Percentiles rank a stretch among this genome's conserved stretches.
phyloP scores from a whole-genome alignment of 2,888 invertebrate species.

The Noctua janthe region DNA sequence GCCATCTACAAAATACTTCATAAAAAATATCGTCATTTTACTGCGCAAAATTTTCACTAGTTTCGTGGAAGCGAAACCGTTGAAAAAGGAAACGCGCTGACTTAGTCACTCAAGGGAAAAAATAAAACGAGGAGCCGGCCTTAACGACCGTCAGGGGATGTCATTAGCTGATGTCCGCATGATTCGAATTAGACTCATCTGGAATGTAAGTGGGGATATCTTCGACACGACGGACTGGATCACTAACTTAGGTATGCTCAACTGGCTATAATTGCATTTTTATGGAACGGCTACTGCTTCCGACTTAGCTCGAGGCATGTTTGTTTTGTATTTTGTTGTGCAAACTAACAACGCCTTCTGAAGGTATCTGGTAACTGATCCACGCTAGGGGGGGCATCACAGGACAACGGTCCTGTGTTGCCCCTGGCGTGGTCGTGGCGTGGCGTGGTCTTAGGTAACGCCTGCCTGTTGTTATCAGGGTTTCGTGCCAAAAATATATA shows the following conservation, averaged over 20 bases:
- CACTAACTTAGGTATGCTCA: slow-evolving; percentile 4
- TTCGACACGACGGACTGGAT: slow-evolving; percentile 36
- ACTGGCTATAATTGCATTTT: slow-evolving; percentile 19
- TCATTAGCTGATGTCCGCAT: slow-evolving; percentile 86
- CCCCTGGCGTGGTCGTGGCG: too few species aligned
- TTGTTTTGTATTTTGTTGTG: not conserved
- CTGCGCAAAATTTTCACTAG: slow-evolving; percentile 71
- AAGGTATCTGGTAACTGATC: not conserved
- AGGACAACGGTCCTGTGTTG: too few species aligned
- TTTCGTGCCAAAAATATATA: not conserved
- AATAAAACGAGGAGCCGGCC: slow-evolving; percentile 82
- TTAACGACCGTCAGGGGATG: slow-evolving; percentile 85
- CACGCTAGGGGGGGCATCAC: not conserved
- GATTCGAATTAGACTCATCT: slow-evolving; percentile 79
- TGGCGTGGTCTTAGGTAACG: too few species aligned
- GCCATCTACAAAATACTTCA: not conserved
- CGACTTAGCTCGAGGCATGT: not conserved
- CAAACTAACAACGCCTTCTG: not conserved
- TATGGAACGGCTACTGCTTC: slow-evolving; percentile 4
- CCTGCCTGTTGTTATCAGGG: not conserved
- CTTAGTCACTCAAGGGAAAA: slow-evolving; percentile 84
- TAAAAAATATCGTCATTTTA: slow-evolving; percentile 11
- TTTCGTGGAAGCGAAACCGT: slow-evolving; percentile 73
- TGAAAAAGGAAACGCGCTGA: slow-evolving; percentile 78
- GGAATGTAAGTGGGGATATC: slow-evolving; percentile 53